Percentiles rank a stretch among this genome's conserved stretches.
These are phyloP conservation scores for Hypomesus transpacificus DNA, from an alignment of 2,113 vertebrate genomes.

Conservation along the genomic window DNA sequence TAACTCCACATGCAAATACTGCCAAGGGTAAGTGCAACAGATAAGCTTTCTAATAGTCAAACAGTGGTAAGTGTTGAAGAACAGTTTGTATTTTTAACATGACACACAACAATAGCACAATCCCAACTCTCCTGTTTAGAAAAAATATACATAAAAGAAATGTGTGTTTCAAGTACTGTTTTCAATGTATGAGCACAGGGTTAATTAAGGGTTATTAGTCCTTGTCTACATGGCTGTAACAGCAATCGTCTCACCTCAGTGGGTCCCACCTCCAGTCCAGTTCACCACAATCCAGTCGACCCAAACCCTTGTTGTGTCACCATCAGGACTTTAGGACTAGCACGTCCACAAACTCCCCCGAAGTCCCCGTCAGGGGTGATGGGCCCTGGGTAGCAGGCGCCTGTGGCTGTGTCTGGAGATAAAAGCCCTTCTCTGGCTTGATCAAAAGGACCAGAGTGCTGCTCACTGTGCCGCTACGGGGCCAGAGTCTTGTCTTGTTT, in stretches of 20 bases:
- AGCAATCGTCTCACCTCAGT: slow-evolving; percentile 25
- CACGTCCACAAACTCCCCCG: slow-evolving; percentile 27
- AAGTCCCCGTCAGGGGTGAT: slow-evolving; percentile 49
- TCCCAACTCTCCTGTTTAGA: too few relatives aligned
- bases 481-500: slow-evolving; percentile 56
- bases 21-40: not conserved
- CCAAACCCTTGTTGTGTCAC: slow-evolving; percentile 27
- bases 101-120: too few relatives aligned
- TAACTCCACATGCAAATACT: not conserved
- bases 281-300: not conserved
- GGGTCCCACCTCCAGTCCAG: slow-evolving; percentile 12
- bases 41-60: not conserved
- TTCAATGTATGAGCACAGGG: not conserved
- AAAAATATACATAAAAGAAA: too few relatives aligned
- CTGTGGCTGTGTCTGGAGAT: slow-evolving; percentile 63
- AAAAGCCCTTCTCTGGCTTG: slow-evolving; percentile 65
- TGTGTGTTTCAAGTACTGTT: not conserved
- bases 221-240: slow-evolving; percentile 34
- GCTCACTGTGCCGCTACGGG: slow-evolving; percentile 54
- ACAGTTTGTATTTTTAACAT: too few relatives aligned
- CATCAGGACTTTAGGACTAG: slow-evolving; percentile 23
- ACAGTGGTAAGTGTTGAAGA: not conserved
- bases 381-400: slow-evolving; percentile 63
- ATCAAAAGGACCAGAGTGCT: slow-evolving; percentile 75
- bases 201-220: not conserved